Conservation (phyloP, 2,888 invertebrate genomes). For the Brenthis daphne region DNA sequence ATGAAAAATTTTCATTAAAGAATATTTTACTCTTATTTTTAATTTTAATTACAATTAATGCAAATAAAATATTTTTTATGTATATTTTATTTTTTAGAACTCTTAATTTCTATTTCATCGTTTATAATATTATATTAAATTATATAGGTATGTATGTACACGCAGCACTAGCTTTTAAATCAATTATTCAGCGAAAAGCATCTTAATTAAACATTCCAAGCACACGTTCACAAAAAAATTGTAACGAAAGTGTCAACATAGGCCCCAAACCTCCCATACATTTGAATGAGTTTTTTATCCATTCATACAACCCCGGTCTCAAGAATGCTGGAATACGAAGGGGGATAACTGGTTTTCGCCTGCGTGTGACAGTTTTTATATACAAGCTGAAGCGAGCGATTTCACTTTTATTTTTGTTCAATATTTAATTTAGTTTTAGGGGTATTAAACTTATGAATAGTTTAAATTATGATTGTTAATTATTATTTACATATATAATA, state of each 20-base stretch:
- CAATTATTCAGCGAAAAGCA: background rate
- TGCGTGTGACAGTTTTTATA: slow-evolving; percentile 1
- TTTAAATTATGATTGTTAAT: too few relatives aligned
- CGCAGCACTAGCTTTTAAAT: background rate
- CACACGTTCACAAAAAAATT: background rate
- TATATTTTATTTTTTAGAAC: too few relatives aligned
- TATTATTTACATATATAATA: too few relatives aligned
- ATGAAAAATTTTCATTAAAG: too few relatives aligned
- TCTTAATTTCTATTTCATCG: too few relatives aligned
- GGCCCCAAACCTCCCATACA: slow-evolving; percentile 13
- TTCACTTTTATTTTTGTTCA: background rate
- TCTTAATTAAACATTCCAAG: slow-evolving; percentile 3
- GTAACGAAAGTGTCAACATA: slow-evolving; percentile 17
- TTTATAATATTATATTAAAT: background rate
- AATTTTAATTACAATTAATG: too few relatives aligned
- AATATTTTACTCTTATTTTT: too few relatives aligned
- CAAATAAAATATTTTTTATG: too few relatives aligned
- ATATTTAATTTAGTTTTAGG: background rate
- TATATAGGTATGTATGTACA: background rate
- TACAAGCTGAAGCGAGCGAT: background rate
- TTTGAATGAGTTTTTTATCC: slow-evolving; percentile 15
- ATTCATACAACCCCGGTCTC: slow-evolving; percentile 20
- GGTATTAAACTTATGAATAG: background rate
- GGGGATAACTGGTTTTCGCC: slow-evolving; percentile 15
- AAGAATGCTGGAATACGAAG: slow-evolving; percentile 8